Evolutionary conservation across 2,113 vertebrate genomes (phyloP).

Genomic region (Procavia capensis): DNA sequence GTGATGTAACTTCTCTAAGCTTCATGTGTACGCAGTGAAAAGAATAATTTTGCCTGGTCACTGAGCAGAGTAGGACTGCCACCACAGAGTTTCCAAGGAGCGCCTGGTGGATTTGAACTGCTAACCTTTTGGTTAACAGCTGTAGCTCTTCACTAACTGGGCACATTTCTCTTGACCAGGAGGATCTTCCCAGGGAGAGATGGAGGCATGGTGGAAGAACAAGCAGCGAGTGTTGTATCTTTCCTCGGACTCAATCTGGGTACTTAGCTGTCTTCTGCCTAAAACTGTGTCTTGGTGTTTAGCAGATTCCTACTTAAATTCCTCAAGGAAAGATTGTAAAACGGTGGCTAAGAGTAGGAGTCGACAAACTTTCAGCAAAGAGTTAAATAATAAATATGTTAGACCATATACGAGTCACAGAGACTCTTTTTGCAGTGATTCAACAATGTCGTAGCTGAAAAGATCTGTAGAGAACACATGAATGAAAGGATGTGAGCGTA

Average conservation of each 20-base stretch:
- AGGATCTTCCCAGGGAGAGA: not conserved
- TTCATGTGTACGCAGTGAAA: not conserved
- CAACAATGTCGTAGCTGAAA: not conserved
- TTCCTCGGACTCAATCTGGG: not conserved
- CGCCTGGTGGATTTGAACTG: no score
- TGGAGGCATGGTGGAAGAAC: rapidly evolving
- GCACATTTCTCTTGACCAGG: no score
- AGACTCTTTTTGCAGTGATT: not conserved
- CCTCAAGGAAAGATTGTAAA: not conserved
- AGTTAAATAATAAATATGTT: not conserved
- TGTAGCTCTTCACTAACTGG: no score
- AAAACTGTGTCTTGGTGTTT: not conserved
- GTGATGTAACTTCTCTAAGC: not conserved
- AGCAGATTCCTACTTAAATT: not conserved
- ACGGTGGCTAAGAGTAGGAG: not conserved
- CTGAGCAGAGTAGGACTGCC: no score
- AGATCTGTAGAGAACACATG: not conserved
- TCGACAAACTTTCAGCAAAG: no score
- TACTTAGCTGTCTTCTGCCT: not conserved
- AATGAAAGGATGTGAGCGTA: not conserved
- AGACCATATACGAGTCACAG: not conserved
- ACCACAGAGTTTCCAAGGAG: no score
- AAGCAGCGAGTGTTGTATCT: not conserved
- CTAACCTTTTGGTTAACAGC: no score
- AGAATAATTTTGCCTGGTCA: not conserved